These are phyloP conservation scores for Chinchilla lanigera DNA, from an alignment of 2,113 vertebrate species.

Conservation along the genomic window DNA sequence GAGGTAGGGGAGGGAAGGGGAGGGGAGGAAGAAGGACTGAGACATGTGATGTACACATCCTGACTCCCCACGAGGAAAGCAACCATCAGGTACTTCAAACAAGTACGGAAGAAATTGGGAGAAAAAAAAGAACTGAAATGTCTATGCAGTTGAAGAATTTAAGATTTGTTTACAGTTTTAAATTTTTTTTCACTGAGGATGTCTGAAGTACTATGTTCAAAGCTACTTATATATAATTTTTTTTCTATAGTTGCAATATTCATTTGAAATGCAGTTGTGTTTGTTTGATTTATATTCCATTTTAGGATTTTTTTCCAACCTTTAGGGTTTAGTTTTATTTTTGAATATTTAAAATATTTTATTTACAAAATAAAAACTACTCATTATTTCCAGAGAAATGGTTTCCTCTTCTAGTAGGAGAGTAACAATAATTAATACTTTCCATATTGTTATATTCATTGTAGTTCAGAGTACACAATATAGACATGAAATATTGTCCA, in stretches of 20 bases:
- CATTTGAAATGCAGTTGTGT: neutral
- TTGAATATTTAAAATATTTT: constrained; percentile 6
- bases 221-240: neutral
- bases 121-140: neutral
- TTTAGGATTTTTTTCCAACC: neutral
- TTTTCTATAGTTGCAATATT: neutral
- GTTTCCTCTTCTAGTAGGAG: neutral
- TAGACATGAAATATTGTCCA: neutral
- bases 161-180: neutral
- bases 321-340: neutral
- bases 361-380: neutral
- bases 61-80: too few species aligned
- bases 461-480: neutral
- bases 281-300: neutral
- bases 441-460: too few species aligned
- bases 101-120: neutral
- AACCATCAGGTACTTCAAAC: neutral
- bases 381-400: neutral
- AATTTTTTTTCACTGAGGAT: neutral
- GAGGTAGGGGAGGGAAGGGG: too few species aligned
- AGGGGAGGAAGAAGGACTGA: too few species aligned
- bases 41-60: too few species aligned
- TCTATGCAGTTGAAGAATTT: neutral
- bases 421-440: neutral
- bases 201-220: neutral